Conservation (phyloP, 2,888 invertebrate genomes). For the Pachycephus smyrnensis region DNA sequence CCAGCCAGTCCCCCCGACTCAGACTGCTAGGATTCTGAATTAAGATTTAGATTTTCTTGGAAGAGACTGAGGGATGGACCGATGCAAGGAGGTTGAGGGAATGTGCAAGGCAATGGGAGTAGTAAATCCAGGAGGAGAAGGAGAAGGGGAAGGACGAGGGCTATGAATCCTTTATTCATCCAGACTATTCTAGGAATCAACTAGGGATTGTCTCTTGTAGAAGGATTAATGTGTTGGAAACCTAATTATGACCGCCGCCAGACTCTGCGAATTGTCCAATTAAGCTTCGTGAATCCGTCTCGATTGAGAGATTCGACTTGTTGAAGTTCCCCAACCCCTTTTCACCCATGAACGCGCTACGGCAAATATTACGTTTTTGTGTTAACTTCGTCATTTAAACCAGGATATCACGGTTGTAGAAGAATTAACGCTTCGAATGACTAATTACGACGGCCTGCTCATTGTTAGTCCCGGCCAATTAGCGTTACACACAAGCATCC, state of each 20-base stretch:
- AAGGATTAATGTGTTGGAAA: conserved; percentile 3
- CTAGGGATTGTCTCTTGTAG: neutral
- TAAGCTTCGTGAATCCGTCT: neutral
- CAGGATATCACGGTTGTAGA: neutral
- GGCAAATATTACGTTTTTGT: neutral
- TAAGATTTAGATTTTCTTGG: neutral
- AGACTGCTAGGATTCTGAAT: neutral
- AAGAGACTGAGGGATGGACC: neutral
- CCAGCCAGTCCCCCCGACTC: neutral
- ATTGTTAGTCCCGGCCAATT: conserved; percentile 25
- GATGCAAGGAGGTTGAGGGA: neutral
- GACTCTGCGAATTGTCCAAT: neutral
- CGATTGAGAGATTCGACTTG: neutral
- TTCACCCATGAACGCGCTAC: neutral
- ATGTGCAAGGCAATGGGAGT: neutral
- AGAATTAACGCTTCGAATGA: conserved; percentile 15
- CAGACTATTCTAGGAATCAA: neutral
- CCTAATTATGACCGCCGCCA: conserved; percentile 2
- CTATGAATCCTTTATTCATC: neutral
- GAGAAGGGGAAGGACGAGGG: neutral
- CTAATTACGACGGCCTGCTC: conserved; percentile 23
- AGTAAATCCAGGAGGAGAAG: neutral
- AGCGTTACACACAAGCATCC: neutral
- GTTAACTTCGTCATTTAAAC: neutral
- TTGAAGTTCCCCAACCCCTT: neutral